Evolutionary conservation across 2,888 invertebrate species (phyloP).

Genomic region (Poecilobothrus nobilitatus): DNA sequence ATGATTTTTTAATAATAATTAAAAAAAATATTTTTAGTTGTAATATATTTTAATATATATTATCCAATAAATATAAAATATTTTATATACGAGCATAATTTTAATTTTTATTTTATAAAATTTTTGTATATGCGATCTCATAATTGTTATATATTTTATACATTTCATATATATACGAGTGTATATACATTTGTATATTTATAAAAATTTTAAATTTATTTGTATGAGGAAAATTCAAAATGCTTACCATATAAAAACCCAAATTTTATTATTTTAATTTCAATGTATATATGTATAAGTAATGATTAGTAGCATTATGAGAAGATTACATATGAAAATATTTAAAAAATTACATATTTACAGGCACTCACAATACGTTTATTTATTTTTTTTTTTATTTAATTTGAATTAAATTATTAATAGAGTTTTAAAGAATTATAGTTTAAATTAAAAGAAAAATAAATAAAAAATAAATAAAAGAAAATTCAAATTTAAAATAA

Average conservation of each 20-base stretch:
- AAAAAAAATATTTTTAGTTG: too few species aligned
- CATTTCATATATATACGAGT: background rate
- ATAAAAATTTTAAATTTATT: background rate
- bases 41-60: too few species aligned
- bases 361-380: too few species aligned
- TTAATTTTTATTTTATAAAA: too few species aligned
- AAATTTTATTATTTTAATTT: background rate
- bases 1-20: too few species aligned
- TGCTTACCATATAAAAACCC: background rate
- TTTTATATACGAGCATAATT: too few species aligned
- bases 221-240: background rate
- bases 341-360: background rate
- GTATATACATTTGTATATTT: background rate
- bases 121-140: too few species aligned
- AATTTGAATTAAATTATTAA: too few species aligned
- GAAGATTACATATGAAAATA: constrained; percentile 6
- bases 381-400: background rate
- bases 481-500: too few species aligned
- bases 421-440: background rate
- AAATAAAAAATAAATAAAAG: background rate
- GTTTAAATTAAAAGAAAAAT: background rate
- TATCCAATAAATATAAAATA: too few species aligned
- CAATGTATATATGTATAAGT: background rate
- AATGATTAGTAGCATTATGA: background rate
- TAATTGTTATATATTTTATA: too few species aligned